These are phyloP conservation scores for Poecile atricapillus DNA, from an alignment of 2,113 vertebrate species.

Conservation along the genomic window DNA sequence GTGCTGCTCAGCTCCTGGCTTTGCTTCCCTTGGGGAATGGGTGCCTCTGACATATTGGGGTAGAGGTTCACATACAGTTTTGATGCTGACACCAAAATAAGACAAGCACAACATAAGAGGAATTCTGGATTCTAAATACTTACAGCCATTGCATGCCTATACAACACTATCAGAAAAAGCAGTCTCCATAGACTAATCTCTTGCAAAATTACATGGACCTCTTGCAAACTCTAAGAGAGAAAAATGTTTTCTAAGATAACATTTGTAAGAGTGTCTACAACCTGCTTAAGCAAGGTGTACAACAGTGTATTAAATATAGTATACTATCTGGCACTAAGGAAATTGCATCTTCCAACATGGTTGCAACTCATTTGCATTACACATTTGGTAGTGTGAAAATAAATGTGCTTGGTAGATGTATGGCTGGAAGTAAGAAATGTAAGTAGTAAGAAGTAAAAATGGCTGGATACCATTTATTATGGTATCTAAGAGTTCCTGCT, in stretches of 20 bases:
- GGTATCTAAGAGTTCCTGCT: not conserved
- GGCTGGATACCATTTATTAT: not conserved
- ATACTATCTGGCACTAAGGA: not conserved
- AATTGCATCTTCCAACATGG: not conserved
- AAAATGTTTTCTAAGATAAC: not conserved
- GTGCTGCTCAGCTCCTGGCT: not conserved
- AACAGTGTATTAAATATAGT: not conserved
- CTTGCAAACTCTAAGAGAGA: not conserved
- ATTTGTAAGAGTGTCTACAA: not conserved
- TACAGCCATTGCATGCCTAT: not conserved
- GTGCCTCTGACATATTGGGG: too few relatives aligned
- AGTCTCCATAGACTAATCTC: not conserved
- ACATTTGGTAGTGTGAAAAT: not conserved
- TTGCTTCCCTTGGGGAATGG: fast-evolving
- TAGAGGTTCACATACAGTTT: not conserved
- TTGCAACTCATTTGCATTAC: not conserved
- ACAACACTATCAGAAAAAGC: not conserved
- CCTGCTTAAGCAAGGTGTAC: not conserved
- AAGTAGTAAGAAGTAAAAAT: too few relatives aligned
- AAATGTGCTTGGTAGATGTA: not conserved
- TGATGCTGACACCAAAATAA: not conserved
- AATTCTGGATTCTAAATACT: not conserved
- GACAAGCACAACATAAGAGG: not conserved
- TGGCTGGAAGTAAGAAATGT: not conserved
- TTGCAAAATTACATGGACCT: not conserved